A percentile compares a stretch with the other conserved stretches of the same genome.
These are phyloP conservation scores for Sinotaia quadrata DNA, from an alignment of 2,888 invertebrate genomes.

Conservation along the genomic window DNA sequence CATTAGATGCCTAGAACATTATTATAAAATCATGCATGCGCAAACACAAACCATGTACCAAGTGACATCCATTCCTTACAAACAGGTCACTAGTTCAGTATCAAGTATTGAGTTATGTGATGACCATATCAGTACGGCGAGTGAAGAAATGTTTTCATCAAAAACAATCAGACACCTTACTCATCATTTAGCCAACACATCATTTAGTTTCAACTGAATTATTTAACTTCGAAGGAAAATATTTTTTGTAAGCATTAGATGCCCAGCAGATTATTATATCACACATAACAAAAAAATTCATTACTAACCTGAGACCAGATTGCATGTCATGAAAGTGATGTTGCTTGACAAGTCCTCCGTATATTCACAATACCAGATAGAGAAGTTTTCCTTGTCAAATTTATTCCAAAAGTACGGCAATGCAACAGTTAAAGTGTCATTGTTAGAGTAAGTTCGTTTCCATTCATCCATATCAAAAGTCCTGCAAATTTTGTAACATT, in stretches of 20 bases:
- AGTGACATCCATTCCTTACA: too few species aligned
- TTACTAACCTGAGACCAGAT: conserved; percentile 87
- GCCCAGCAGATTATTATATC: too few species aligned
- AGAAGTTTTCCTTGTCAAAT: conserved; percentile 95
- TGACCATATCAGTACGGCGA: conserved; percentile 27
- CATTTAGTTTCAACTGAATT: too few species aligned
- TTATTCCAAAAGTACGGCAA: conserved; percentile 99
- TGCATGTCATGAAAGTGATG: conserved; percentile 98
- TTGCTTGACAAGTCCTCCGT: conserved; percentile 93
- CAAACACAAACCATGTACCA: too few species aligned
- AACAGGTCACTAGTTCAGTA: too few species aligned
- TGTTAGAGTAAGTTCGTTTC: conserved; percentile 97
- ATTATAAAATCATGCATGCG: too few species aligned
- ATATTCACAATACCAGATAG: conserved; percentile 98
- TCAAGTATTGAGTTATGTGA: too few species aligned
- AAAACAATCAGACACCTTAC: conserved; percentile 8
- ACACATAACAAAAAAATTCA: too few species aligned
- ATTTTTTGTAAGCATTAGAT: too few species aligned
- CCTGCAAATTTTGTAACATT: too few species aligned
- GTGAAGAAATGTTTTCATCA: conserved; percentile 22
- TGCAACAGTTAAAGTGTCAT: conserved; percentile 88
- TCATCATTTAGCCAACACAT: conserved; percentile 7
- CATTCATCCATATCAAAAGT: conserved; percentile 97
- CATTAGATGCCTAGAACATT: too few species aligned
- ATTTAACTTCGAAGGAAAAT: too few species aligned